phyloP scores from a whole-genome alignment of 2,113 vertebrate species.

The Triplophysa rosa region DNA sequence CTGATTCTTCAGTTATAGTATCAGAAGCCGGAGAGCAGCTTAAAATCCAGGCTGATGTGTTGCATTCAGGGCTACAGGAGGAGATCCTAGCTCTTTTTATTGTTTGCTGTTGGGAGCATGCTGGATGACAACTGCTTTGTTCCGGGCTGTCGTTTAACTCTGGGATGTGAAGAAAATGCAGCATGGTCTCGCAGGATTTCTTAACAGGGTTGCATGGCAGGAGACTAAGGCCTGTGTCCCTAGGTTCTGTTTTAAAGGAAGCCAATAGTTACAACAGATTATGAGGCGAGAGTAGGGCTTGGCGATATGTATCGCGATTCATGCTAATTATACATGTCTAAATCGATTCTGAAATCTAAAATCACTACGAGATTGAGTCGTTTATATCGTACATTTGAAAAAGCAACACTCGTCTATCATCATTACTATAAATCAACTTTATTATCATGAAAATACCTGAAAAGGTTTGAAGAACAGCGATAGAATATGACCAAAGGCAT shows the following conservation, averaged over 20 bases:
- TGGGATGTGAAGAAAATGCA: constrained; percentile 7
- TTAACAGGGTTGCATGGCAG: background rate
- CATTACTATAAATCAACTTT: too few relatives aligned
- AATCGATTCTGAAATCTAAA: too few relatives aligned
- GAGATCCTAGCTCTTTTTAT: constrained; percentile 1
- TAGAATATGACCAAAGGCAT: too few relatives aligned
- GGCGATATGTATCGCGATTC: too few relatives aligned
- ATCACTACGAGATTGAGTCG: too few relatives aligned
- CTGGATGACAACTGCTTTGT: constrained; percentile 22
- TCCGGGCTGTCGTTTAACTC: background rate
- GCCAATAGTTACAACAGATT: too few relatives aligned
- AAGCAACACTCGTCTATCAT: too few relatives aligned
- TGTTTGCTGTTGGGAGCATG: background rate
- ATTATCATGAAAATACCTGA: too few relatives aligned
- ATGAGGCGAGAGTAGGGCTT: too few relatives aligned
- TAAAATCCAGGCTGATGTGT: background rate
- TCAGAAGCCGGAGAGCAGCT: constrained; percentile 24
- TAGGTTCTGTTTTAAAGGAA: background rate
- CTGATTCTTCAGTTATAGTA: constrained; percentile 12
- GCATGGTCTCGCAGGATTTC: background rate
- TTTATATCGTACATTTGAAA: too few relatives aligned
- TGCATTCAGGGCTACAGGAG: constrained; percentile 11
- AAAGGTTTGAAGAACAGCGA: too few relatives aligned
- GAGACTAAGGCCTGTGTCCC: background rate
- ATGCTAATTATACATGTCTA: too few relatives aligned